Evolutionary conservation across 2,113 vertebrate genomes (phyloP).

Genomic region (Channa argus): DNA sequence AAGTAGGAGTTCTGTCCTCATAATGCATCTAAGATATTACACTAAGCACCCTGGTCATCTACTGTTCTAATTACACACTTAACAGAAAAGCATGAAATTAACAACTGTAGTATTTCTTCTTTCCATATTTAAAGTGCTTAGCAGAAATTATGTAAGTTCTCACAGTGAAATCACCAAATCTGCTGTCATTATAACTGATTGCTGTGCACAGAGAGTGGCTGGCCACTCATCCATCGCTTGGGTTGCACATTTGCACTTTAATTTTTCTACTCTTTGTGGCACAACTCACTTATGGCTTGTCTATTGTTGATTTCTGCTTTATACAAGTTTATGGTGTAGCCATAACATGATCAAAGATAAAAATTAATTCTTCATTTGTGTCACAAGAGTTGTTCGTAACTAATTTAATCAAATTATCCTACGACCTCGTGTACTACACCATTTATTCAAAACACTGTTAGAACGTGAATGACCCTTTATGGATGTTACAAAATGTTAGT

Average conservation of each 20-base stretch:
- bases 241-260: too few species aligned
- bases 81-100: neutral
- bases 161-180: slow-evolving; percentile 32
- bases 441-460: too few species aligned
- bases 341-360: too few species aligned
- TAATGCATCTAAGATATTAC: slow-evolving; percentile 54
- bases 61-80: slow-evolving; percentile 40
- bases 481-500: too few species aligned
- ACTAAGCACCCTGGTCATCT: slow-evolving; percentile 33
- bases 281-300: neutral
- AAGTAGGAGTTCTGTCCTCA: slow-evolving; percentile 51
- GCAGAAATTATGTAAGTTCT: slow-evolving; percentile 59
- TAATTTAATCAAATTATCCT: too few species aligned
- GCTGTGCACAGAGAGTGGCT: slow-evolving; percentile 5
- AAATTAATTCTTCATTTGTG: too few species aligned
- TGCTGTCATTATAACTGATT: slow-evolving; percentile 31
- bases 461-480: too few species aligned
- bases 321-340: neutral
- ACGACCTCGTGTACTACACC: too few species aligned
- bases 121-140: slow-evolving; percentile 43
- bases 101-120: neutral
- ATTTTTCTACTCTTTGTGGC: slow-evolving; percentile 5
- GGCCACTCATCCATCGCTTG: slow-evolving; percentile 7
- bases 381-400: too few species aligned
- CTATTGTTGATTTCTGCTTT: neutral